Evolutionary conservation across 2,888 invertebrate genomes (phyloP).

Genomic region (Meliscaeva auricollis): DNA sequence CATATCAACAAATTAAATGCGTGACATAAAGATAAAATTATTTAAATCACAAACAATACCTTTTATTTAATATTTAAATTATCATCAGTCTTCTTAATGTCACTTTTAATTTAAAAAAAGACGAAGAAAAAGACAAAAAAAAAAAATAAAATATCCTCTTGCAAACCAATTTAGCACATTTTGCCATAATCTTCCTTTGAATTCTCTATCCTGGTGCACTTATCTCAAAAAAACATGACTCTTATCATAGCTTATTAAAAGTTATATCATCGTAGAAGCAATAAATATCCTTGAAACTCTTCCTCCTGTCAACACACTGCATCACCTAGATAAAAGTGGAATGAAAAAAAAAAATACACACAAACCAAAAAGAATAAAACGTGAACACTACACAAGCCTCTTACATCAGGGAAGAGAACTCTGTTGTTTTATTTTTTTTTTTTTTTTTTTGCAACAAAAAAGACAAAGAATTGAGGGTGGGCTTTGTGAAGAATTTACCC

Average conservation of each 20-base stretch:
- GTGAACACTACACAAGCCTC: conserved; percentile 54
- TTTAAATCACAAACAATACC: too few species aligned
- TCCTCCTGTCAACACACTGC: conserved; percentile 63
- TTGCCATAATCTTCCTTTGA: conserved; percentile 12
- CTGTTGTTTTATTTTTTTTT: not conserved
- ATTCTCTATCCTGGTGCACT: conserved; percentile 9
- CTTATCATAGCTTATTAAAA: conserved; percentile 74
- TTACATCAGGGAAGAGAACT: conserved; percentile 34
- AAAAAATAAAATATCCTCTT: not conserved
- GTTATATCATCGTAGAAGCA: conserved; percentile 70
- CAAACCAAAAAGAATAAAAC: conserved; percentile 20
- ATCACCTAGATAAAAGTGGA: conserved; percentile 40
- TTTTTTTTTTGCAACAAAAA: conserved; percentile 15
- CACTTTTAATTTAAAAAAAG: too few species aligned
- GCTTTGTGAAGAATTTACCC: conserved; percentile 62
- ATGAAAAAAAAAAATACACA: not conserved
- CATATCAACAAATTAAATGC: too few species aligned
- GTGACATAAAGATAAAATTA: too few species aligned
- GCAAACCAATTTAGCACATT: conserved; percentile 17
- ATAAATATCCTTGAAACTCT: conserved; percentile 64
- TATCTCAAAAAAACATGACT: conserved; percentile 34
- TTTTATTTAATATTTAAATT: too few species aligned
- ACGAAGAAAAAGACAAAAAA: too few species aligned
- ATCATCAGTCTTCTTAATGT: too few species aligned
- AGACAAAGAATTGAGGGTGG: conserved; percentile 27